Conservation (phyloP, 1,140 invertebrate species). For the Drosophila mayri region DNA sequence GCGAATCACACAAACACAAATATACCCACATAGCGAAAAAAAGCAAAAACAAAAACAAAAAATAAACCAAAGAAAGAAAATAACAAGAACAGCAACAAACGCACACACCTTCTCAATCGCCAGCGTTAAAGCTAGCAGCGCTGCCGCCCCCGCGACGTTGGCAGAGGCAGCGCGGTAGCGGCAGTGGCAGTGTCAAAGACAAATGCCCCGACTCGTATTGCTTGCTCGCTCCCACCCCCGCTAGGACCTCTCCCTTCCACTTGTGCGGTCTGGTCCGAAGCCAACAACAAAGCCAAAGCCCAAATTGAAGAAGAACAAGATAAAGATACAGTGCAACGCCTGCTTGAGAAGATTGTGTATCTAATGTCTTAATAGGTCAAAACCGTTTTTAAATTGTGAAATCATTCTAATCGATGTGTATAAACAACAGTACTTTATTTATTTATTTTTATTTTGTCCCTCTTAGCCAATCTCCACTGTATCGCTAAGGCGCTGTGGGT, state of each 20-base stretch:
- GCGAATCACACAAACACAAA: slow-evolving; percentile 39
- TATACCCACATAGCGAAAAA: slow-evolving; percentile 42
- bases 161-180: slow-evolving; percentile 18
- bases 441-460: background rate
- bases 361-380: slow-evolving; percentile 1
- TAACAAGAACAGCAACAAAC: slow-evolving; percentile 47
- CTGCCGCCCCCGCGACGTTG: slow-evolving; percentile 34
- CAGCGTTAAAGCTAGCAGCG: slow-evolving; percentile 31
- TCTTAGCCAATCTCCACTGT: slow-evolving; percentile 4
- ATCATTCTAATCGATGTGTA: background rate
- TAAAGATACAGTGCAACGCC: slow-evolving; percentile 30
- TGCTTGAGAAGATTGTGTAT: slow-evolving; percentile 1
- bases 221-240: slow-evolving; percentile 13
- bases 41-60: slow-evolving; percentile 10
- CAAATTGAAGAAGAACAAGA: slow-evolving; percentile 36
- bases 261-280: slow-evolving; percentile 42
- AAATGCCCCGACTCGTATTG: slow-evolving; percentile 75
- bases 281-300: slow-evolving; percentile 39
- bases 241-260: slow-evolving; percentile 21
- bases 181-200: slow-evolving; percentile 65
- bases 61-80: slow-evolving; percentile 36
- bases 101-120: slow-evolving; percentile 69
- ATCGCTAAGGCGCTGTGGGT: slow-evolving; percentile 26
- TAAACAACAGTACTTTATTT: background rate
- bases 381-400: background rate